These are phyloP conservation scores for Drosophila niveifrons DNA, from an alignment of 2,888 invertebrate species.

Conservation along the genomic window DNA sequence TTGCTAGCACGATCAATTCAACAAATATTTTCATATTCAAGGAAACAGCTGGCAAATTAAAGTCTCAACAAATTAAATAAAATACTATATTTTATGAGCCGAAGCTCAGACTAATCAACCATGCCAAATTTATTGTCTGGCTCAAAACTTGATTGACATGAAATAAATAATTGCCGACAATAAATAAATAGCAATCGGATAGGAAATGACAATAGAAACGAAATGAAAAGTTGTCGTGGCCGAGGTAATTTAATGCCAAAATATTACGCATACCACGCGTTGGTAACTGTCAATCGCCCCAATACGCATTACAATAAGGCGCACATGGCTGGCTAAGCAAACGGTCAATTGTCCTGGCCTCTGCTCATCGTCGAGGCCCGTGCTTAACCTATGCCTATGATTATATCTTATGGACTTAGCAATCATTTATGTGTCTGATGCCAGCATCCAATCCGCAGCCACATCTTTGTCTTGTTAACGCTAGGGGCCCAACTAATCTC, in stretches of 20 bases:
- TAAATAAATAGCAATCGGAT: constrained; percentile 25
- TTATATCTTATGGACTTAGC: constrained; percentile 24
- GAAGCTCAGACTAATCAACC: constrained; percentile 9
- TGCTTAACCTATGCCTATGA: constrained; percentile 41
- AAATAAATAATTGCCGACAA: constrained; percentile 46
- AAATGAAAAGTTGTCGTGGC: constrained; percentile 22
- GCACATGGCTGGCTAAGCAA: constrained; percentile 1
- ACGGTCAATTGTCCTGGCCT: constrained; percentile 25
- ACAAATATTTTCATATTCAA: neutral
- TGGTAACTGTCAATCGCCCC: constrained; percentile 46
- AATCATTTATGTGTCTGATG: constrained; percentile 16
- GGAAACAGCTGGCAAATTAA: constrained; percentile 1
- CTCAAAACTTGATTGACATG: constrained; percentile 42
- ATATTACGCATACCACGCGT: constrained; percentile 71
- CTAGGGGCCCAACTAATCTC: constrained; percentile 61
- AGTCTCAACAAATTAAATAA: neutral
- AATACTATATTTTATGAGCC: constrained; percentile 22
- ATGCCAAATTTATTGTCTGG: constrained; percentile 24
- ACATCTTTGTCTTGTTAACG: constrained; percentile 40
- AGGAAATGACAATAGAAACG: constrained; percentile 22
- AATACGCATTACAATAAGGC: constrained; percentile 27
- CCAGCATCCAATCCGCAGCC: constrained; percentile 16
- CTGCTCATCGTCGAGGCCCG: constrained; percentile 1
- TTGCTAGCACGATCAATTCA: neutral
- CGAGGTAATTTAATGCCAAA: constrained; percentile 51